Conservation (phyloP, 2,113 vertebrate genomes). For the Chunga burmeisteri region DNA sequence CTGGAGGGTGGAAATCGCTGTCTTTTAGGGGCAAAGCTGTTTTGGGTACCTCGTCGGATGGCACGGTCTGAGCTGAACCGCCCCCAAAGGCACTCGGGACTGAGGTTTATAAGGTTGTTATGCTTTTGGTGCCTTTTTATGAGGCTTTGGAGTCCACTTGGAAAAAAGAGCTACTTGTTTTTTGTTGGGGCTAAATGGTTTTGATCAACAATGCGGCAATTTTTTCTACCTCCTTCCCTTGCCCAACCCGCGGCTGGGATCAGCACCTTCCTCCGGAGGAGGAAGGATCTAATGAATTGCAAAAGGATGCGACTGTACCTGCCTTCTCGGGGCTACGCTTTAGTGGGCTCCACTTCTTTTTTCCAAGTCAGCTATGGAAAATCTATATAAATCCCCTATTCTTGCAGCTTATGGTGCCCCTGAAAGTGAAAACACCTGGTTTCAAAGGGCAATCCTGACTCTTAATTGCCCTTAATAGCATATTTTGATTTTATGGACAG, state of each 20-base stretch:
- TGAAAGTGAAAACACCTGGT: conserved; percentile 51
- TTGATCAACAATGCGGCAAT: not conserved
- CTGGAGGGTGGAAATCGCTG: fast-evolving
- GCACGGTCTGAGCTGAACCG: not conserved
- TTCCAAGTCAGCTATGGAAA: conserved; percentile 8
- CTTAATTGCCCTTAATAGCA: conserved; percentile 3
- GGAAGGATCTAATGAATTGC: conserved; percentile 16
- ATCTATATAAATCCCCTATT: conserved; percentile 21
- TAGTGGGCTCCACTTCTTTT: not conserved
- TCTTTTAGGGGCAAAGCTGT: not conserved
- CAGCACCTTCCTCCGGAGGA: not conserved
- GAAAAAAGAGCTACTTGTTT: not conserved
- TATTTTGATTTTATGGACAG: conserved; percentile 22
- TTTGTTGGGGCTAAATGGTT: not conserved
- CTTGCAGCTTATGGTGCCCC: not conserved
- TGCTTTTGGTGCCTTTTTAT: not conserved
- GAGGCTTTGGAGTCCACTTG: not conserved
- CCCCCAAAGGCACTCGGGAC: not conserved
- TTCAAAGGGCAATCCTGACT: conserved; percentile 33
- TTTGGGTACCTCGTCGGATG: fast-evolving
- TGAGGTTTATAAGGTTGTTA: not conserved
- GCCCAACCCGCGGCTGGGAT: not conserved
- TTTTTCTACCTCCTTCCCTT: not conserved
- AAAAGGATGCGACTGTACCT: not conserved
- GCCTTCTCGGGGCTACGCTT: not conserved